Conservation (phyloP, 2,888 invertebrate genomes). For the Acrobeloides nanus region DNA sequence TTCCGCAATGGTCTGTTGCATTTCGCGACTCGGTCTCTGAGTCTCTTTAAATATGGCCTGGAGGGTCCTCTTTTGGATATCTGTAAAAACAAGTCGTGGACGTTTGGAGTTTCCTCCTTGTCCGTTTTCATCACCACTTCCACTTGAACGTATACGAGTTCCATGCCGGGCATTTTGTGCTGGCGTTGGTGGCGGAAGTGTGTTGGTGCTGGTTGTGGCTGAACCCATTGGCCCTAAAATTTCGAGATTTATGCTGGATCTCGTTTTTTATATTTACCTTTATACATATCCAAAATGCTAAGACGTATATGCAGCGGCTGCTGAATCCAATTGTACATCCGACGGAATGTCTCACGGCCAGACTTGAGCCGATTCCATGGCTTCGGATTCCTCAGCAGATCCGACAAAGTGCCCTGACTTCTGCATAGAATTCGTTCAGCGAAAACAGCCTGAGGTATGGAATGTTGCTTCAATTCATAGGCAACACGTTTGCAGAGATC, state of each 20-base stretch:
- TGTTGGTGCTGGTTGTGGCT: not conserved
- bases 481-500: slow-evolving; percentile 51
- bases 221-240: slow-evolving; percentile 22
- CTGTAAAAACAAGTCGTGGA: slow-evolving; percentile 97
- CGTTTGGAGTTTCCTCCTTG: slow-evolving; percentile 20
- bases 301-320: slow-evolving; percentile 46
- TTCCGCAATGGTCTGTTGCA: slow-evolving; percentile 44
- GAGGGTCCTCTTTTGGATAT: slow-evolving; percentile 93
- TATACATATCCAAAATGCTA: slow-evolving; percentile 49
- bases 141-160: slow-evolving; percentile 10
- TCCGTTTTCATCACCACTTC: slow-evolving; percentile 11
- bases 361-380: slow-evolving; percentile 54
- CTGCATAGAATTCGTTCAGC: slow-evolving; percentile 47
- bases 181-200: slow-evolving; percentile 47
- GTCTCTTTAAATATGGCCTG: slow-evolving; percentile 46
- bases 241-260: not conserved
- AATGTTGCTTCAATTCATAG: slow-evolving; percentile 44
- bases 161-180: slow-evolving; percentile 48
- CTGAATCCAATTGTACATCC: slow-evolving; percentile 52
- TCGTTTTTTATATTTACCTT: slow-evolving; percentile 21
- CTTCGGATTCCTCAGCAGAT: slow-evolving; percentile 52
- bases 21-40: slow-evolving; percentile 37
- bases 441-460: slow-evolving; percentile 47
- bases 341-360: slow-evolving; percentile 53
- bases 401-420: slow-evolving; percentile 53